Evolutionary conservation across 1,140 invertebrate species (phyloP), one percentile per base, ranked within the genome.

Genomic region (Cydia splendana): DNA sequence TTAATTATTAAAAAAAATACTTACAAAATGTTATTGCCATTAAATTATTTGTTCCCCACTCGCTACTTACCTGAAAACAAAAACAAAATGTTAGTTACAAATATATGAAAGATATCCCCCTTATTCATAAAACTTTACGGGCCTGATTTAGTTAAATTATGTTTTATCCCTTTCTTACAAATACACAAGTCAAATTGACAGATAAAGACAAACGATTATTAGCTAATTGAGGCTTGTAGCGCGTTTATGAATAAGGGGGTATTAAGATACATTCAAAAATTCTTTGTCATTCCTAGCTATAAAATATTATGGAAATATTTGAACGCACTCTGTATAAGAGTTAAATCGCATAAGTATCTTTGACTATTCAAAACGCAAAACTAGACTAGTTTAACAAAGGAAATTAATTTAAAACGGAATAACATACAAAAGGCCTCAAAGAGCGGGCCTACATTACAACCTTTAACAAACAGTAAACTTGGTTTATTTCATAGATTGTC

Each of bases 381-480:
- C 53, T 62, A 15, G 15, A 20, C 53, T 62, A 62, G 18, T 62
- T 62, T 24, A 62, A 10, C 9, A 20, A 62, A 62, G 15, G 20
- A 62, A 24, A 24, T 24, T 62, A 62, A 24, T 24, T 12, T 62
- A 4, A 62, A 62, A 24, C 57, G 57, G 57, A 62, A 24, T 62
- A 62, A 71, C 38, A 71, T 38, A 71, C 67, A 71, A 71, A 45
- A 71, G 67, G 7, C n/a, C 4, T 2, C 34, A 42, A 42, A 71
- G 38, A 69, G 30, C 30, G 18, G 15, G 38, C 38, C 67, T 18
- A 71, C n/a, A 45, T 18, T 45, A 45, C 18, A 71, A 71, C 67
- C 67, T 71, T 71, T 71, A 71, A 18, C 38, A 71, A 71, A 42
- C 38, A 42, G 30, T 34, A 15, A 18, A 18, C 4, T 53, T 10